Conservation (phyloP, 2,888 invertebrate species). For the Bedellia somnulentella region DNA sequence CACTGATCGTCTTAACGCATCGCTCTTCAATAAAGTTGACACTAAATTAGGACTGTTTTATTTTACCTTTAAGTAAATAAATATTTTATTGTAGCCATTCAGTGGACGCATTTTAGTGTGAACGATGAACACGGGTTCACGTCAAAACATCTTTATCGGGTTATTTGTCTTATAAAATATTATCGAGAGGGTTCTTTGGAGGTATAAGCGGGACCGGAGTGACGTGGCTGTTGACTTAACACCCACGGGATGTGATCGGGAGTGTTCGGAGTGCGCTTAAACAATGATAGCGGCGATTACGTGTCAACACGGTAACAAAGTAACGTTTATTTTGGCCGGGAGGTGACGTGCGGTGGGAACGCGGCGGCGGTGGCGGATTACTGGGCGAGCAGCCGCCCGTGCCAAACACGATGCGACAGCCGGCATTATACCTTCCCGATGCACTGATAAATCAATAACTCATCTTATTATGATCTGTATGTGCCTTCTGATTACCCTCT, state of each 20-base stretch:
- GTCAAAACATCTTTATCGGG: conserved; percentile 62
- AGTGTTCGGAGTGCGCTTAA: conserved; percentile 48
- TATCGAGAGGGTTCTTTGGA: conserved; percentile 52
- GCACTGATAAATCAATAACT: conserved; percentile 52
- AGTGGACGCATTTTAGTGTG: conserved; percentile 59
- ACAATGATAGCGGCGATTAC: conserved; percentile 57
- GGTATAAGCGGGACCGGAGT: conserved; percentile 57
- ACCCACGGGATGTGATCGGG: conserved; percentile 52
- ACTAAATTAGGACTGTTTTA: conserved; percentile 47
- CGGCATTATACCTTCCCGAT: conserved; percentile 45
- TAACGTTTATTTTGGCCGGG: conserved; percentile 48
- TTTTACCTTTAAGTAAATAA: conserved; percentile 42
- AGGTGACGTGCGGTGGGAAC: conserved; percentile 32
- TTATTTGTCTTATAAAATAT: conserved; percentile 63
- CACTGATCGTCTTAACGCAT: conserved; percentile 48
- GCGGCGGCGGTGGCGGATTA: conserved; percentile 29
- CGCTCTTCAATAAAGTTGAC: conserved; percentile 53
- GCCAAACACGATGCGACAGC: conserved; percentile 44
- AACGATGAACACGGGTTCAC: conserved; percentile 60
- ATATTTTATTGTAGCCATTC: conserved; percentile 56
- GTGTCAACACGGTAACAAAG: conserved; percentile 46
- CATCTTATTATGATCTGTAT: conserved; percentile 29
- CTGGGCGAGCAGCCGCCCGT: conserved; percentile 35
- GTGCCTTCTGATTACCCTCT: too few relatives aligned
- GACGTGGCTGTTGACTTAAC: conserved; percentile 52